Evolutionary conservation across 2,113 vertebrate genomes (phyloP).

Genomic region (Oreochromis spilurus): DNA sequence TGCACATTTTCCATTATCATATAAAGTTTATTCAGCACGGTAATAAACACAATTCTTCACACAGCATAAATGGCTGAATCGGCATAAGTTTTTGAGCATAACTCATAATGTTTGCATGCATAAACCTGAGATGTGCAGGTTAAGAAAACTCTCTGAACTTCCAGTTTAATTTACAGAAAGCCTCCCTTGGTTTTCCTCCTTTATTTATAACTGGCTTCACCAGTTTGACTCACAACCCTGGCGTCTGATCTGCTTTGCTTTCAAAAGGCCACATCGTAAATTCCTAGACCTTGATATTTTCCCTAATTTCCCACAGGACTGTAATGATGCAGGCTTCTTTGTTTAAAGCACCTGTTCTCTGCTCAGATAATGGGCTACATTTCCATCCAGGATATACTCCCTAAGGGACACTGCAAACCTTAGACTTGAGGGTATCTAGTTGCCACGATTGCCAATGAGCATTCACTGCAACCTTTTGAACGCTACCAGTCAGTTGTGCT

Average conservation of each 20-base stretch:
- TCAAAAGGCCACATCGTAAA: slow-evolving; percentile 37
- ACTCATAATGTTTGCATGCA: neutral
- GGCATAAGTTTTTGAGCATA: neutral
- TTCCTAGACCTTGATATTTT: slow-evolving; percentile 50
- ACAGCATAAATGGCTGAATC: neutral
- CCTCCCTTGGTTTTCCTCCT: neutral
- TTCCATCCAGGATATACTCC: slow-evolving; percentile 51
- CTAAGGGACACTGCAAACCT: slow-evolving; percentile 24
- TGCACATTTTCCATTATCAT: neutral
- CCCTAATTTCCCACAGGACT: slow-evolving; percentile 40
- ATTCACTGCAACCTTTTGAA: slow-evolving; percentile 7
- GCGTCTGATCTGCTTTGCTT: slow-evolving; percentile 32
- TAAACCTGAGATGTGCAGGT: slow-evolving; percentile 6
- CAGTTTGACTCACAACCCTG: neutral
- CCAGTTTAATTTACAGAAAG: neutral
- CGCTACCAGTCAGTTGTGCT: neutral
- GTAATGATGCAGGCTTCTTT: slow-evolving; percentile 48
- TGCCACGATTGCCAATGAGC: slow-evolving; percentile 20
- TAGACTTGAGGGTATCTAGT: slow-evolving; percentile 38
- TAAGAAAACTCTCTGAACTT: neutral
- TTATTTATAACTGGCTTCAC: neutral
- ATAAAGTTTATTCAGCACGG: neutral
- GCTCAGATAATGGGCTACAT: slow-evolving; percentile 42
- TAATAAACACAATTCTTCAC: slow-evolving; percentile 41
- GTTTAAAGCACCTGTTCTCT: slow-evolving; percentile 66